phyloP scores from a whole-genome alignment of 2,113 vertebrate species.

The Dascyllus trimaculatus region DNA sequence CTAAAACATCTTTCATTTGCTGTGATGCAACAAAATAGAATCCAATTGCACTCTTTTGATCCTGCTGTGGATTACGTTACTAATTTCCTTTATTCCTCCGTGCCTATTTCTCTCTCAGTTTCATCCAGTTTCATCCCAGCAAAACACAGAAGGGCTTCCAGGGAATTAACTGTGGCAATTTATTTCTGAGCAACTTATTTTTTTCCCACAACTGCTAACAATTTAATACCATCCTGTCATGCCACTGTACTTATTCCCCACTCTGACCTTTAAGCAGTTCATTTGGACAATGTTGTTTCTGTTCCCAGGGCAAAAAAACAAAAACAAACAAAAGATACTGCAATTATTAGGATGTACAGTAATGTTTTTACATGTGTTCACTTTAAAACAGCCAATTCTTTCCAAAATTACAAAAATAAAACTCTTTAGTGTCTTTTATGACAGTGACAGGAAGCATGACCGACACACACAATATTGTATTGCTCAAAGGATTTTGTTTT shows the following conservation, averaged over 20 bases:
- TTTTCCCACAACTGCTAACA: conserved; percentile 16
- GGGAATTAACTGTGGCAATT: conserved; percentile 45
- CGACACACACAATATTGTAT: conserved; percentile 2
- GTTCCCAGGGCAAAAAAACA: conserved; percentile 20
- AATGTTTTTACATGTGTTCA: conserved; percentile 5
- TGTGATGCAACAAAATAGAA: conserved; percentile 82
- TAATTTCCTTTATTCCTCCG: conserved; percentile 72
- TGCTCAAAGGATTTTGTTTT: neutral
- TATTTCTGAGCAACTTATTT: conserved; percentile 13
- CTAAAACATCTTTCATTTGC: conserved; percentile 79
- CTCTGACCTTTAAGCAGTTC: neutral
- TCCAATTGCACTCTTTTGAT: conserved; percentile 78
- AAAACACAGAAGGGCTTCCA: conserved; percentile 40
- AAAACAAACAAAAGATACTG: neutral
- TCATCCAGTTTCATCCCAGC: conserved; percentile 60
- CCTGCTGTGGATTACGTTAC: conserved; percentile 80
- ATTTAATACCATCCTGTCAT: conserved; percentile 16
- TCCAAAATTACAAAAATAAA: neutral
- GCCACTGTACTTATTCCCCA: neutral
- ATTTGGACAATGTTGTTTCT: conserved; percentile 19
- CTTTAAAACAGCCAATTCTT: neutral
- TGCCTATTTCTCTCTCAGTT: conserved; percentile 45
- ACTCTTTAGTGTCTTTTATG: neutral
- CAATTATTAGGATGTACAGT: neutral
- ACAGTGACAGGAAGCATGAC: conserved; percentile 16